Evolutionary conservation across 2,113 vertebrate genomes (phyloP), one percentile per base, ranked within the genome.

Genomic region (Poeciliopsis turrubarensis): DNA sequence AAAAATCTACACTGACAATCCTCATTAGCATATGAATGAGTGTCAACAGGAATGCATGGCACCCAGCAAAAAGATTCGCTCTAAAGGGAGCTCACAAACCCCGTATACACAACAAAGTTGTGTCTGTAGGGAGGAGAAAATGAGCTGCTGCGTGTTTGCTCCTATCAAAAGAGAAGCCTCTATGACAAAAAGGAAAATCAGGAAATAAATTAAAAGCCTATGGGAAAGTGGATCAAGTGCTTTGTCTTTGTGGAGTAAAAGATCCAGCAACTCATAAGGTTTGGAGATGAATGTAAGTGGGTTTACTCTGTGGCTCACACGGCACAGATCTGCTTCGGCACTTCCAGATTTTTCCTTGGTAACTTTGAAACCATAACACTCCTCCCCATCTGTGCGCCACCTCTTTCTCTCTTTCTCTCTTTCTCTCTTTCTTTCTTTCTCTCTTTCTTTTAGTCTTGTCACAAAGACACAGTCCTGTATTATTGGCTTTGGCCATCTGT

Each of bases 11-110:
- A 84, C 17, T 27, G 84, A 90, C 80, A 34, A 84, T 88, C 80
- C 73, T 78, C 65, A 92, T 93, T 91, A 85, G 12, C 92, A 92
- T 90, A 77, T 89, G 87, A 93, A 93, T 89, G 82, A 63, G 60
- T 26, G 75, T 88, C 90, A 89, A 73, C 80, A 72, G 87, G 86
- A 85, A 91, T 87, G 90, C 83, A 88, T 90, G 88, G 90, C 79
- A 91, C 80, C 82, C 74, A 30, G 80, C 85, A 76, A 87, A 41
- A 82, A 85, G 81, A 82, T 89, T 89, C 87, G 70, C 68, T 82
- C 73, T 66, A 77, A 78, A 37, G 75, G 80, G 32, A 44, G 69
- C 41, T 41, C 17, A 0, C 1, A 72, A 76, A 77, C 82, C 81
- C 61, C 82, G 86, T 78, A 74, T 71, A 77, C 79, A 89, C 79